Percentiles rank a stretch among this genome's conserved stretches.
phyloP scores from a whole-genome alignment of 92 coral and sea anemone genomes.

The Siderastrea radians region DNA sequence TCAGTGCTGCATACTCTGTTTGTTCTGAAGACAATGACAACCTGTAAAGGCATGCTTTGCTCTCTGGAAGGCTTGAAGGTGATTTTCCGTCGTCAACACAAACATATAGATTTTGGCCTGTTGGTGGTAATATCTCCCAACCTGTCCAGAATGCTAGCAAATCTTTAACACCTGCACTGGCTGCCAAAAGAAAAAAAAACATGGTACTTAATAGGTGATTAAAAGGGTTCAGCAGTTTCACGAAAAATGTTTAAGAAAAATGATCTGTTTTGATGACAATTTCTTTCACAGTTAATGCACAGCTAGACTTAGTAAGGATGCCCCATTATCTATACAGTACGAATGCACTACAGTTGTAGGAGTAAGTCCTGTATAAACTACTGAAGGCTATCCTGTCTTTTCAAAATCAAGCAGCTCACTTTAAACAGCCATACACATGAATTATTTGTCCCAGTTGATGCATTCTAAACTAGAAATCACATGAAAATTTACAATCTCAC shows the following conservation, averaged over 20 bases:
- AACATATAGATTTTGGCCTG: neutral
- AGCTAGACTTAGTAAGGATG: too few species aligned
- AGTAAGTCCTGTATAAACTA: neutral
- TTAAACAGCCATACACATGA: neutral
- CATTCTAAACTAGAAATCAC: neutral
- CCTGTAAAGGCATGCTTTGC: neutral
- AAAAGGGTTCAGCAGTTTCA: neutral
- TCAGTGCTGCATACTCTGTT: neutral
- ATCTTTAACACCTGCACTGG: neutral
- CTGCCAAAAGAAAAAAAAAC: neutral
- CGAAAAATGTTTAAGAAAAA: too few species aligned
- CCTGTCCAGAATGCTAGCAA: constrained; percentile 4
- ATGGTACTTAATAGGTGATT: neutral
- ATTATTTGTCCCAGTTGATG: neutral
- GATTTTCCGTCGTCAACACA: neutral
- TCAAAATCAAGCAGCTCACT: neutral
- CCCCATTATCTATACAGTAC: too few species aligned
- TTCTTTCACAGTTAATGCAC: too few species aligned
- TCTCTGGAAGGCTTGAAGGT: constrained; percentile 3
- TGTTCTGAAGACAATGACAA: constrained; percentile 1
- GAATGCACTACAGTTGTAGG: too few species aligned
- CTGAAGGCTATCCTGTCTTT: neutral
- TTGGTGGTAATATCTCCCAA: neutral
- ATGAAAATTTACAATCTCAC: neutral
- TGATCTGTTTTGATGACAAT: too few species aligned